phyloP scores from a whole-genome alignment of 1,140 invertebrate genomes.

The Pantala flavescens region DNA sequence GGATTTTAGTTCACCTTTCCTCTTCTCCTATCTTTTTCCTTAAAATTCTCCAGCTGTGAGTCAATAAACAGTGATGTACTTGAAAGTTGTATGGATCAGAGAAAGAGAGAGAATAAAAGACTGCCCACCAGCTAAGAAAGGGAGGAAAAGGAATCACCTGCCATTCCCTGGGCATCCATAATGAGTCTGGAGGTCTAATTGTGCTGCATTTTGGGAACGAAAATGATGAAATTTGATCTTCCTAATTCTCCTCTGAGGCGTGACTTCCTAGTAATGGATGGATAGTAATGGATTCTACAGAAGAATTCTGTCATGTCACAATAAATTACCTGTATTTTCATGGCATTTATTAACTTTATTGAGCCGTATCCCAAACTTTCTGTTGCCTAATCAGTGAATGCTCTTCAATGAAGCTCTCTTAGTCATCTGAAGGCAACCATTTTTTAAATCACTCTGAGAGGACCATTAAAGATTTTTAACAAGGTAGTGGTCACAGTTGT shows the following conservation, averaged over 20 bases:
- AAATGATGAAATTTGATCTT: constrained; percentile 1
- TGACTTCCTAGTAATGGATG: constrained; percentile 9
- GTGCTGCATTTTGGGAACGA: not conserved
- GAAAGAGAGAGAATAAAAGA: constrained; percentile 3
- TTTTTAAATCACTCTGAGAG: not conserved
- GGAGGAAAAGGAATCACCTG: not conserved
- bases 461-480: not conserved
- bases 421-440: not conserved
- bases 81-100: not conserved
- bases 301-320: not conserved
- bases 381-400: not conserved
- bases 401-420: constrained; percentile 4
- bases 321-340: not conserved
- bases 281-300: too few relatives aligned
- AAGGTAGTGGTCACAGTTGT: not conserved
- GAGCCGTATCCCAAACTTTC: not conserved
- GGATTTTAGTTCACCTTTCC: not conserved
- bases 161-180: constrained; percentile 3
- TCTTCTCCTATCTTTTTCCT: not conserved
- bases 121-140: not conserved
- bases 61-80: not conserved
- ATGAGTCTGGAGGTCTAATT: not conserved
- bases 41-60: not conserved
- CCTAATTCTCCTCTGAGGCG: not conserved
- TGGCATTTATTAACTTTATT: not conserved